Conservation (phyloP, 2,113 vertebrate species). For the Gobiocypris rarus region DNA sequence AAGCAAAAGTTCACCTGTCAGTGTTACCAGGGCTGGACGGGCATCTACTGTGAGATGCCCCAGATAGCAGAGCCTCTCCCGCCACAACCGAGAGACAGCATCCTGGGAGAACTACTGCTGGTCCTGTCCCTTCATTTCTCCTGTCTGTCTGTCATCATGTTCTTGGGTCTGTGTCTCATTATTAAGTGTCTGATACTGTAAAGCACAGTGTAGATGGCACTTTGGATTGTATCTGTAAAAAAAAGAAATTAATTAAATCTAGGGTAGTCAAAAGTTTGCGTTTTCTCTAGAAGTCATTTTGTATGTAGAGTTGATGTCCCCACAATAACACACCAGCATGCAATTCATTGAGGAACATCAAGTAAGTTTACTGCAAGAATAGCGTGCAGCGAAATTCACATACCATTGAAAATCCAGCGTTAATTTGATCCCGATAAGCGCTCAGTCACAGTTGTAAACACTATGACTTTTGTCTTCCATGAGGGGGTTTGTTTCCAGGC, state of each 20-base stretch:
- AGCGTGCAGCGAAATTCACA: too few species aligned
- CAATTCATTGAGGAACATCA: too few species aligned
- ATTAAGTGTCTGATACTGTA: slow-evolving; percentile 73
- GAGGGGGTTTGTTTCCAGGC: too few species aligned
- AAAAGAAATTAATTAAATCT: background rate
- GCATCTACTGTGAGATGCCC: slow-evolving; percentile 85
- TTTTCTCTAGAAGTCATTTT: background rate
- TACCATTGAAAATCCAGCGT: too few species aligned
- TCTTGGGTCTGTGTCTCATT: slow-evolving; percentile 71
- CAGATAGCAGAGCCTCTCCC: slow-evolving; percentile 52
- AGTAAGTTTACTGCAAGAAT: too few species aligned
- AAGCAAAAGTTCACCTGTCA: slow-evolving; percentile 87
- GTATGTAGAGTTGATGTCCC: background rate
- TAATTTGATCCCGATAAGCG: too few species aligned
- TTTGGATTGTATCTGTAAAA: background rate
- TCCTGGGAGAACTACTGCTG: slow-evolving; percentile 63
- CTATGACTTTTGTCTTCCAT: too few species aligned
- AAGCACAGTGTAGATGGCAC: background rate
- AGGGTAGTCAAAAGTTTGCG: background rate
- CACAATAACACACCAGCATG: too few species aligned
- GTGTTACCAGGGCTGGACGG: slow-evolving; percentile 89
- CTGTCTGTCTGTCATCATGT: slow-evolving; percentile 70
- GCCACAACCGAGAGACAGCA: slow-evolving; percentile 40
- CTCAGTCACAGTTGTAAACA: too few species aligned
- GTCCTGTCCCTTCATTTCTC: slow-evolving; percentile 69